phyloP scores from a whole-genome alignment of 2,888 invertebrate species.

The Drosophila mimetica region DNA sequence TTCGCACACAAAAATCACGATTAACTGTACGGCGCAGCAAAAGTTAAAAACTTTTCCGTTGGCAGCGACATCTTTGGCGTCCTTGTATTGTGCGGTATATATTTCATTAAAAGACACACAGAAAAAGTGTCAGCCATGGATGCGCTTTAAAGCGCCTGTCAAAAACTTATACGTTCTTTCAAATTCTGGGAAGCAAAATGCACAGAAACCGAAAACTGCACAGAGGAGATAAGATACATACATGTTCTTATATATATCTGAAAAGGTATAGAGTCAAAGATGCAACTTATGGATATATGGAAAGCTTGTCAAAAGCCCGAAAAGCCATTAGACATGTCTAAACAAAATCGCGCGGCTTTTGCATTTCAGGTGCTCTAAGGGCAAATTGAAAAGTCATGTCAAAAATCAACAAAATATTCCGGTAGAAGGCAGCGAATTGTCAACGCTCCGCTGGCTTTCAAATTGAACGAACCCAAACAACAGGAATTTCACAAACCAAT shows the following conservation, averaged over 20 bases:
- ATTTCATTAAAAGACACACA: constrained; percentile 41
- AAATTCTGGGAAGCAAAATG: constrained; percentile 39
- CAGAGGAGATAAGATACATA: constrained; percentile 34
- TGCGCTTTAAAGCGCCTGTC: constrained; percentile 68
- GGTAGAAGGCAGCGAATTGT: constrained; percentile 45
- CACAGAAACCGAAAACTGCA: constrained; percentile 33
- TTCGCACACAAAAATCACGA: constrained; percentile 49
- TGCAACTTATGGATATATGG: constrained; percentile 25
- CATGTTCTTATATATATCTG: constrained; percentile 12
- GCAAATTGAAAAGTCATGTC: constrained; percentile 71
- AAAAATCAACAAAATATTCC: constrained; percentile 17
- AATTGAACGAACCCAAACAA: constrained; percentile 63
- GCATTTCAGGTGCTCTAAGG: constrained; percentile 27
- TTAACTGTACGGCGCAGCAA: constrained; percentile 54
- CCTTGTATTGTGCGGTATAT: constrained; percentile 43
- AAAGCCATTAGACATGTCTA: constrained; percentile 31
- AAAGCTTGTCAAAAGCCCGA: constrained; percentile 31
- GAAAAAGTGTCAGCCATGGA: constrained; percentile 51
- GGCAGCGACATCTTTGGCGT: constrained; percentile 22
- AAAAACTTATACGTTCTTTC: constrained; percentile 55
- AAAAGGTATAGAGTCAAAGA: neutral
- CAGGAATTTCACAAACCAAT: constrained; percentile 68
- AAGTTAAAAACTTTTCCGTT: constrained; percentile 55
- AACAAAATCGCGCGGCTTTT: constrained; percentile 35
- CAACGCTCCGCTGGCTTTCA: constrained; percentile 48